Base-by-base conservation (phyloP, 2,113 vertebrate genomes). In the Carassius gibelio region DNA sequence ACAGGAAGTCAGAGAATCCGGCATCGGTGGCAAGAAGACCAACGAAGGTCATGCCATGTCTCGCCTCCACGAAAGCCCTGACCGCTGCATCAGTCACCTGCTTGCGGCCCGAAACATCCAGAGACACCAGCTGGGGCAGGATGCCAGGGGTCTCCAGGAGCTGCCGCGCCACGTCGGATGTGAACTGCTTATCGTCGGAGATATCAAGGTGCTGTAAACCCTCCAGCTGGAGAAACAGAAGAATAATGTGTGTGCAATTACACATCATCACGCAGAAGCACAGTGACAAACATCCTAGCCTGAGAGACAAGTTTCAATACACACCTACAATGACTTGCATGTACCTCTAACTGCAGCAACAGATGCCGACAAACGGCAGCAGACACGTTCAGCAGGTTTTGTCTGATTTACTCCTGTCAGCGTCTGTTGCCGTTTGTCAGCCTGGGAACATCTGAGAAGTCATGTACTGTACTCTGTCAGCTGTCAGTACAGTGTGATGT, bases 181-280 rank as follows among this genome's bases (percentile, higher is more conserved):
- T 99, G 90, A 99, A 99, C 91, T 99, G 98, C 91, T 99, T 99
- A 90, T 99, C 98, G 86, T 99, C 98, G 0, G 98, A 99, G 92
- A 99, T 99, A 91, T 99, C 98, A 88, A 99, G 94, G 85, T 99
- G 98, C 92, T 96, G 95, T 90, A 99, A 92, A 38, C 95, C 94
- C 77, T 95, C 95, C 30, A 99, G 89, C 93, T 98, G 96, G 80
- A 57, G 21, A 38, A 55, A 13, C 17, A 21, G 2, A 69, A 38
- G 19, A 69, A 69, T 19, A 4, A 69, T 36, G 15, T 36, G 30
- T 15, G 3, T 50, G 19, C 66, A 4, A 19, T 68, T 17, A 36
- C 34, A 42, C 1, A 42, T 42, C 8, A 42, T 42, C 8, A 42
- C 8, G 8, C 42, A 42, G 1, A 45, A 10, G 8, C 8, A 45